phyloP scores from a whole-genome alignment of 1,140 invertebrate species.

The Meloidogyne chitwoodi region DNA sequence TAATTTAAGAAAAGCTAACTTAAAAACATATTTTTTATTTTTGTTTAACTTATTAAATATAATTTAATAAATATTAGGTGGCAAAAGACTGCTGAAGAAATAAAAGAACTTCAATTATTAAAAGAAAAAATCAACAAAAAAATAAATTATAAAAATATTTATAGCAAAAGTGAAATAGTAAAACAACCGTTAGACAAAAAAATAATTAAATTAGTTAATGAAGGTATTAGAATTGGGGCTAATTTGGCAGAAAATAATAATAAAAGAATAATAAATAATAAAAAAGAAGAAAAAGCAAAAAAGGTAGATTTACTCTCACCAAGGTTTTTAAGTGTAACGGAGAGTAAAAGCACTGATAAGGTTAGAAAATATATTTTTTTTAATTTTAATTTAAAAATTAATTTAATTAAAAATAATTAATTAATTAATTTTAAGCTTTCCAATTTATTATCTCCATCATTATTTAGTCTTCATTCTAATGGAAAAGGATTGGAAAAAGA shows the following conservation, averaged over 20 bases:
- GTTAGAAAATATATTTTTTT: too few relatives aligned
- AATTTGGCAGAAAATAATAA: not conserved
- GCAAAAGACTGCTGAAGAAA: not conserved
- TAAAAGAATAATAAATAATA: not conserved
- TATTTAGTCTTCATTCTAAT: slow-evolving; percentile 43
- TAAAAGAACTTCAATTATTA: not conserved
- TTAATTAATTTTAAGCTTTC: not conserved
- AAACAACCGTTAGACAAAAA: not conserved
- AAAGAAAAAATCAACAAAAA: slow-evolving; percentile 5
- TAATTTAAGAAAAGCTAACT: too few relatives aligned
- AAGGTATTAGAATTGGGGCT: not conserved
- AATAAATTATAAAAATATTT: not conserved
- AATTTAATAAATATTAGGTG: too few relatives aligned
- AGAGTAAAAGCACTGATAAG: not conserved
- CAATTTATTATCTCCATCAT: slow-evolving; percentile 41
- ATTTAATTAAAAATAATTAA: not conserved
- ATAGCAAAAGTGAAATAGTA: not conserved
- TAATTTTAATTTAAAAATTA: not conserved
- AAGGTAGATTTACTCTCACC: slow-evolving; percentile 16
- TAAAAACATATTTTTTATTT: not conserved
- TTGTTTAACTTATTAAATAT: too few relatives aligned
- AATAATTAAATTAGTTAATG: slow-evolving; percentile 4
- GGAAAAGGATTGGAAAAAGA: slow-evolving; percentile 40
- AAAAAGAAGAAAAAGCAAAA: not conserved
- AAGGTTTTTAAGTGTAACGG: slow-evolving; percentile 18